phyloP scores from a whole-genome alignment of 2,888 invertebrate genomes.

The Boloria euphrosyne region DNA sequence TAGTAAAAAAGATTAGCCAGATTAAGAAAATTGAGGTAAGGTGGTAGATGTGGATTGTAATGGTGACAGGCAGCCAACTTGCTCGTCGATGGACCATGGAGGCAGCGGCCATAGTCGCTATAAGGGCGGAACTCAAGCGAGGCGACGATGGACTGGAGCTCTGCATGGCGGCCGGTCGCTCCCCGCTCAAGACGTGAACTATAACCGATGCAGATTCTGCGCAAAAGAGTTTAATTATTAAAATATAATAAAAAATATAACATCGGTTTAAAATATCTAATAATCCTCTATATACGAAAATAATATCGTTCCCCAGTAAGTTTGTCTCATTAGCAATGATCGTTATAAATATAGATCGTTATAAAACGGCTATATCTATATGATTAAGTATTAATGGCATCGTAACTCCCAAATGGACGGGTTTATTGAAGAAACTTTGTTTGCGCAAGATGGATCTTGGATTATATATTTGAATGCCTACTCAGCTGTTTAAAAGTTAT shows the following conservation, averaged over 20 bases:
- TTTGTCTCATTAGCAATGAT: too few species aligned
- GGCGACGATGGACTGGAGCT: constrained; percentile 71
- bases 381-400: too few species aligned
- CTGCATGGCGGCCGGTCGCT: constrained; percentile 85
- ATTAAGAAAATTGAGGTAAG: constrained; percentile 49
- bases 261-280: too few species aligned
- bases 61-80: constrained; percentile 47
- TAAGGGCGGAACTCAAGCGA: constrained; percentile 59
- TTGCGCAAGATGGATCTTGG: too few species aligned
- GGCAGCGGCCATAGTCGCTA: constrained; percentile 57
- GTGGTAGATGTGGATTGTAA: constrained; percentile 50
- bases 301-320: too few species aligned
- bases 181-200: constrained; percentile 92
- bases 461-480: too few species aligned
- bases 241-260: background rate
- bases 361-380: too few species aligned
- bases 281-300: too few species aligned
- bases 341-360: too few species aligned
- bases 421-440: too few species aligned
- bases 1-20: constrained; percentile 43
- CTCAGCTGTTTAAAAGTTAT: too few species aligned
- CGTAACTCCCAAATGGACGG: too few species aligned
- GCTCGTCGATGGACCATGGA: constrained; percentile 50
- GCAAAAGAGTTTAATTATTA: constrained; percentile 33
- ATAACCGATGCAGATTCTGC: constrained; percentile 91